Conservation (phyloP, 2,113 vertebrate species). For the Xiphias gladius region DNA sequence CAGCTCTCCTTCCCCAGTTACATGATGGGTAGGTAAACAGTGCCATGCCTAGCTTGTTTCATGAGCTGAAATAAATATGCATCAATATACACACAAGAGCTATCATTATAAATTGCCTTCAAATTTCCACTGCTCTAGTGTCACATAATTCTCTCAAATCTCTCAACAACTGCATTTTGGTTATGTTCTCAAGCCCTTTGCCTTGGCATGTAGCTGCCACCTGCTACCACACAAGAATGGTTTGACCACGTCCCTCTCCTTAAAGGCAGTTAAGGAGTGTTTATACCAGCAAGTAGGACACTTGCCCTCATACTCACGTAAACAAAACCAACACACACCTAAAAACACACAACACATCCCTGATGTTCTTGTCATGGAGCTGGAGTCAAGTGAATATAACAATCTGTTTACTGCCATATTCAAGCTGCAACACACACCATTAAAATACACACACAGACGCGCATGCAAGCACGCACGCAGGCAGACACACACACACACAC, state of each 20-base stretch:
- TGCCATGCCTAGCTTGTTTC: background rate
- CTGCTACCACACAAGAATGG: background rate
- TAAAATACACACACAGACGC: conserved; percentile 27
- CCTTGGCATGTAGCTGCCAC: background rate
- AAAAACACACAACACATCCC: conserved; percentile 4
- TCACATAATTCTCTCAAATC: background rate
- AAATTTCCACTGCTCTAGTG: background rate
- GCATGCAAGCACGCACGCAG: too few species aligned
- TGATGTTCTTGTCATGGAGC: conserved; percentile 54
- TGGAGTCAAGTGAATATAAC: conserved; percentile 59
- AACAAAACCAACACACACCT: conserved; percentile 9
- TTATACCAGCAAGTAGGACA: background rate
- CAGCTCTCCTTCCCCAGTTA: background rate
- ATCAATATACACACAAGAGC: background rate
- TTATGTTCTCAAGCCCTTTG: background rate
- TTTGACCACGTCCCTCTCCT: conserved; percentile 6
- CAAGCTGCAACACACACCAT: conserved; percentile 65
- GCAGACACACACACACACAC: too few species aligned
- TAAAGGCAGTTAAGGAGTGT: conserved; percentile 2
- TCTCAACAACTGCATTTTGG: background rate
- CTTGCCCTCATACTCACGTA: background rate
- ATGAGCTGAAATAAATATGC: too few species aligned
- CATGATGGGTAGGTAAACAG: background rate
- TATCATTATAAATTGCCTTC: background rate
- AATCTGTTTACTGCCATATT: conserved; percentile 77